Base-by-base conservation (phyloP, 2,113 vertebrate genomes). In the Cyprinodon brontotheroides region DNA sequence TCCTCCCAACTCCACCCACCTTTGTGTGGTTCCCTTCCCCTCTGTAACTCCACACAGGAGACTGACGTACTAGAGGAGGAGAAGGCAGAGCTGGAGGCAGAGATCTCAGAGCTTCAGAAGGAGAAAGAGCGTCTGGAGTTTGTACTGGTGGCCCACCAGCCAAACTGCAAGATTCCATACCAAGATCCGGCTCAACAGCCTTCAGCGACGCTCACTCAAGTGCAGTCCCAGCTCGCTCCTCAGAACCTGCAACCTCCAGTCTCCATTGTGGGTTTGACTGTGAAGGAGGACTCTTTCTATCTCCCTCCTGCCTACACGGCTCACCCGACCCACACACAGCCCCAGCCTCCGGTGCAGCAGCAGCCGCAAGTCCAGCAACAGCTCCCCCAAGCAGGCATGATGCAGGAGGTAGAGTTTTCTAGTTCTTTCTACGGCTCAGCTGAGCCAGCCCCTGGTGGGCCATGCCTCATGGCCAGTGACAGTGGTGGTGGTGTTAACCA, bases 41-140 rank as follows among this genome's bases (percentile, higher is more conserved):
- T 77, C 67, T 85, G 41, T 74, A 38, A 72, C 77, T 77, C 15
- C 61, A 68, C 22, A 3, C 91, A 99, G 97, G 97, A 98, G 92
- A 99, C 97, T 0, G 97, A 99, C 73, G 90, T 97, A 8, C 84
- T 99, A 90, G 97, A 99, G 91, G 97, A 99, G 91, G 95, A 97
- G 89, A 99, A 98, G 65, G 95, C 97, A 0, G 96, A 96, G 84
- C 93, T 99, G 84, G 96, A 99, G 92, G 96, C 97, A 0, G 97
- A 98, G 93, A 98, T 99, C 40, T 96, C 96, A 0, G 97, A 98
- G 86, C 94, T 99, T 68, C 97, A 96, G 85, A 98, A 98, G 92
- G 97, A 99, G 93, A 97, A 98, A 87, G 97, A 98, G 64, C 95
- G 96, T 0, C 91, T 99, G 92, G 97, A 98, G 81, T 97, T 98